Evolutionary conservation across 2,888 invertebrate species (phyloP).

Genomic region (Amblyteles armatorius): DNA sequence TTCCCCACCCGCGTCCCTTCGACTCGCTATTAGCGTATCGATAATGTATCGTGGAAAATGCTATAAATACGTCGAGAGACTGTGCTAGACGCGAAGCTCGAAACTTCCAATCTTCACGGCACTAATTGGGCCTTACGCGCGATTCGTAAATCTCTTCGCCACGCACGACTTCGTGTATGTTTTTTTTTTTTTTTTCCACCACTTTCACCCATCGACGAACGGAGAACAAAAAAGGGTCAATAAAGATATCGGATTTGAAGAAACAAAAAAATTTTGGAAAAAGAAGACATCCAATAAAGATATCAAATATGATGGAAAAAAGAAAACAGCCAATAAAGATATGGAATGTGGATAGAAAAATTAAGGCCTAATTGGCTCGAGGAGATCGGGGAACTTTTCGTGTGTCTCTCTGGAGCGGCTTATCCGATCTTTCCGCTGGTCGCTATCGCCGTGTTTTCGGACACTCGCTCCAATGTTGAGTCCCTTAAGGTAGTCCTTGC

Average conservation of each 20-base stretch:
- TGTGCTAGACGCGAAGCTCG: neutral
- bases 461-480: conserved; percentile 17
- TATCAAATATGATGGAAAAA: conserved; percentile 7
- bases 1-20: conserved; percentile 59
- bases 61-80: conserved; percentile 65
- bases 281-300: conserved; percentile 19
- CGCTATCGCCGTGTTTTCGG: neutral
- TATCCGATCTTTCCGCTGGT: neutral
- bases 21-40: conserved; percentile 32
- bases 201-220: conserved; percentile 25
- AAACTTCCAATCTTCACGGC: conserved; percentile 35
- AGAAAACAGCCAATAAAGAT: conserved; percentile 35
- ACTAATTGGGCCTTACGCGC: conserved; percentile 52
- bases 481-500: conserved; percentile 28
- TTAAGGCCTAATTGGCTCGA: conserved; percentile 1
- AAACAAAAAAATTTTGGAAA: neutral
- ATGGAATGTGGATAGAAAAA: neutral
- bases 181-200: conserved; percentile 12
- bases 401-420: neutral
- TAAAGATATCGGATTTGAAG: conserved; percentile 22
- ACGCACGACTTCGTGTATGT: neutral
- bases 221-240: conserved; percentile 19
- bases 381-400: conserved; percentile 6
- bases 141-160: conserved; percentile 55
- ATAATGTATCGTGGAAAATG: conserved; percentile 67